Evolutionary conservation across 2,888 invertebrate genomes (phyloP).

Genomic region (Diplazon laetatorius): DNA sequence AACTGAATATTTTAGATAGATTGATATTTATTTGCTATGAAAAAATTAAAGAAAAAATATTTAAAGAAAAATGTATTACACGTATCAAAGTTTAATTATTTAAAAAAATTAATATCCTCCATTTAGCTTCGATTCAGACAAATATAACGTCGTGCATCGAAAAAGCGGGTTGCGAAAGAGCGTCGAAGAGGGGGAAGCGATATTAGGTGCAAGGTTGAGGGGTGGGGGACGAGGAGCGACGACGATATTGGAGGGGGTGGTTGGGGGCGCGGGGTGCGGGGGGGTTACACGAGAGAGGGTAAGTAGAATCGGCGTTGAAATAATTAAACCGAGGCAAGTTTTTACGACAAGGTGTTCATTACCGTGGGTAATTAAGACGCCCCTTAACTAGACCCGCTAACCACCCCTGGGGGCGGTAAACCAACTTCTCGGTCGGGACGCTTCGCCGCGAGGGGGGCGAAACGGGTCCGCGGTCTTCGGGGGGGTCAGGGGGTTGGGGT

Average conservation of each 20-base stretch:
- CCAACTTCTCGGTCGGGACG: slow-evolving; percentile 79
- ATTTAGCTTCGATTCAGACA: too few species aligned
- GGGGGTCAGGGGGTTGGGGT: slow-evolving; percentile 31
- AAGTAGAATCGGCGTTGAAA: slow-evolving; percentile 73
- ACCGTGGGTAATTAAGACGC: slow-evolving; percentile 83
- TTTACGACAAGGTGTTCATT: slow-evolving; percentile 83
- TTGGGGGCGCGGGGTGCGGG: slow-evolving; percentile 54
- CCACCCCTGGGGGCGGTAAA: slow-evolving; percentile 81
- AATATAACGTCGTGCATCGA: not conserved
- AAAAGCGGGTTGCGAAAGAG: not conserved
- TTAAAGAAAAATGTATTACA: too few species aligned
- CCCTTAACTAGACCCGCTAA: slow-evolving; percentile 82
- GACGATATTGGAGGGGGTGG: slow-evolving; percentile 39
- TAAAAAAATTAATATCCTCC: too few species aligned
- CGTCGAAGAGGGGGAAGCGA: slow-evolving; percentile 11
- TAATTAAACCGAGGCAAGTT: slow-evolving; percentile 82
- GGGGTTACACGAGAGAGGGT: slow-evolving; percentile 66
- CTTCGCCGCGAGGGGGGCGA: slow-evolving; percentile 54
- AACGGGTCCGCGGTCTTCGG: slow-evolving; percentile 43
- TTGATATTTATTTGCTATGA: too few species aligned
- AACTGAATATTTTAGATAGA: too few species aligned
- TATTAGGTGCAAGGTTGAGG: too few species aligned
- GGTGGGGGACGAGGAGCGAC: too few species aligned
- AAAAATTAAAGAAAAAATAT: too few species aligned
- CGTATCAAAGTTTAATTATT: too few species aligned